Base-by-base conservation (phyloP, 1,140 invertebrate genomes). In the Orussus abietinus region DNA sequence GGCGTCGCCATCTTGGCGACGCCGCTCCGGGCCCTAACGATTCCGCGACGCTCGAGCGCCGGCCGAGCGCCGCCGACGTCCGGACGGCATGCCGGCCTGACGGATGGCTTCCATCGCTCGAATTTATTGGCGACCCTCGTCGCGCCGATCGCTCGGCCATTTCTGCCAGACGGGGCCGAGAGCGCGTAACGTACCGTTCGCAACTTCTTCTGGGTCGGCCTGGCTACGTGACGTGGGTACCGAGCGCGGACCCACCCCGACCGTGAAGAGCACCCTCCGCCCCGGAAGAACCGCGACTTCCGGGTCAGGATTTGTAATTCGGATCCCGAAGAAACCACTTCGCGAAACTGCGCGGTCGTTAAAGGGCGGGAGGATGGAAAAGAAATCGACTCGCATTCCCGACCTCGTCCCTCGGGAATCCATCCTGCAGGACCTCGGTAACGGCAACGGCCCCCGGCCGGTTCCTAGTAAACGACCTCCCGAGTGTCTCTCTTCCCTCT, bases 311-410 rank as follows among this genome's bases (percentile, higher is more conserved):
- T n/a, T n/a, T n/a, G n/a, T n/a, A n/a, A n/a, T n/a, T n/a, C n/a
- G n/a, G n/a, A n/a, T n/a, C n/a, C n/a, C n/a, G n/a, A n/a, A n/a
- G n/a, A n/a, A n/a, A n/a, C n/a, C n/a, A n/a, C n/a, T n/a, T n/a
- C n/a, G n/a, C n/a, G n/a, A n/a, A n/a, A n/a, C n/a, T n/a, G n/a
- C n/a, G n/a, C n/a, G n/a, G n/a, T n/a, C n/a, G n/a, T n/a, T n/a
- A n/a, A n/a, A n/a, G n/a, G n/a, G n/a, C 25, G 21, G 49, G 33
- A 43, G n/a, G 51, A 63, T 63, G 46, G 46, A 55, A 53, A 63
- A 61, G 56, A 53, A 63, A 64, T 62, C 52, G 62, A 66, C 64
- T 66, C 51, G 53, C 59, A 62, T 66, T 64, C 57, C 38, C 49
- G 20, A 42, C 34, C 31, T 35, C 50, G 49, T 48, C 51, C 47